phyloP scores from a whole-genome alignment of 2,888 invertebrate genomes.

The Neelides folsomi region DNA sequence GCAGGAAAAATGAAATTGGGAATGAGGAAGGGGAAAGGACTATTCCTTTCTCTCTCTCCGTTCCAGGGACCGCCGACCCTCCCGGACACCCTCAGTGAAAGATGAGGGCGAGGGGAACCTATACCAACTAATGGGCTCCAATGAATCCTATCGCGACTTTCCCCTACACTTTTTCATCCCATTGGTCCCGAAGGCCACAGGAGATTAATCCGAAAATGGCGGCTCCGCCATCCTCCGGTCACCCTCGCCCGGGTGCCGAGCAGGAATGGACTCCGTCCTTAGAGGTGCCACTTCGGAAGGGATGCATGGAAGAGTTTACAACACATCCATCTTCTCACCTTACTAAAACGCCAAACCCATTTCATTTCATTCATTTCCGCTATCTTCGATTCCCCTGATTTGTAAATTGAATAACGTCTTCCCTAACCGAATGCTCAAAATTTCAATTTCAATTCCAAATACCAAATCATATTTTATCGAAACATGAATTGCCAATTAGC shows the following conservation, averaged over 20 bases:
- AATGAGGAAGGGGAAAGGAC: slow-evolving; percentile 3
- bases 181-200: slow-evolving; percentile 16
- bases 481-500: too few relatives aligned
- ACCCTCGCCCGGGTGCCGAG: slow-evolving; percentile 1
- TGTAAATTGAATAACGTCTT: too few relatives aligned
- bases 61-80: background rate
- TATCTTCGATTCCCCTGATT: too few relatives aligned
- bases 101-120: too few relatives aligned
- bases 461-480: too few relatives aligned
- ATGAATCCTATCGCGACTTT: slow-evolving; percentile 1
- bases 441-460: too few relatives aligned
- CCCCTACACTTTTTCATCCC: slow-evolving; percentile 17
- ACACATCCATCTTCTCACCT: too few relatives aligned
- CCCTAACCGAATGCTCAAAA: too few relatives aligned
- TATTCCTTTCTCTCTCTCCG: background rate
- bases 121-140: background rate
- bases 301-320: too few relatives aligned
- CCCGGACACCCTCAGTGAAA: too few relatives aligned
- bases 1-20: slow-evolving; percentile 7
- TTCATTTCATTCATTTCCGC: too few relatives aligned
- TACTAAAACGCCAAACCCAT: too few relatives aligned
- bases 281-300: background rate
- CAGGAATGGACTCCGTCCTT: background rate
- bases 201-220: slow-evolving; percentile 24
- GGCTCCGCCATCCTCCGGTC: slow-evolving; percentile 9